Percentiles rank a stretch among this genome's conserved stretches.
phyloP scores from a whole-genome alignment of 1,140 invertebrate species.

The Drosophila pseudoananassae region DNA sequence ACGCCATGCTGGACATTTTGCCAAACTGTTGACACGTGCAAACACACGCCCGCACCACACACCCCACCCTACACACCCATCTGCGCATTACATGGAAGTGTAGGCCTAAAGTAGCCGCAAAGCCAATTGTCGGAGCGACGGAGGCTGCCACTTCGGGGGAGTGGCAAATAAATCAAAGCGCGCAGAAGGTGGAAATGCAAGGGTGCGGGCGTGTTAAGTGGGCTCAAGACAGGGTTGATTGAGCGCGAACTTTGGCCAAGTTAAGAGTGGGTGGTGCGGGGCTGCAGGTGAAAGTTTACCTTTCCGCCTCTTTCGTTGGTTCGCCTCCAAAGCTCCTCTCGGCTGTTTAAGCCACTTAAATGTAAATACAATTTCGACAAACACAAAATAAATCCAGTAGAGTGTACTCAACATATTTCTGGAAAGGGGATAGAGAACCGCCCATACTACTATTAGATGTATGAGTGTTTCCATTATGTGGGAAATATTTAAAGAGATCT shows the following conservation, averaged over 20 bases:
- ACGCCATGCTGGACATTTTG: slow-evolving; percentile 65
- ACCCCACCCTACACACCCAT: not conserved
- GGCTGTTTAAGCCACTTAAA: slow-evolving; percentile 29
- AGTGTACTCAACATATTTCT: slow-evolving; percentile 12
- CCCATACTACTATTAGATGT: not conserved
- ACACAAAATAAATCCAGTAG: slow-evolving; percentile 19
- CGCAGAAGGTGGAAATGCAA: slow-evolving; percentile 46
- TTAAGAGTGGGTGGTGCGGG: slow-evolving; percentile 5
- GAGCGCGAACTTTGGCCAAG: slow-evolving; percentile 63
- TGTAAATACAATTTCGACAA: slow-evolving; percentile 48
- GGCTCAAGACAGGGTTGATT: slow-evolving; percentile 78
- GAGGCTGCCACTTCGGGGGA: slow-evolving; percentile 19
- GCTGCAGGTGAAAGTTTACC: slow-evolving; percentile 22
- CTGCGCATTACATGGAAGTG: slow-evolving; percentile 5
- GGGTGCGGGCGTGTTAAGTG: slow-evolving; percentile 76
- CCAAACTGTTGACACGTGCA: slow-evolving; percentile 48
- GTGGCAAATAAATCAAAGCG: slow-evolving; percentile 51
- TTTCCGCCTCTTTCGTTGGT: not conserved
- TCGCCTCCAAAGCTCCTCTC: slow-evolving; percentile 13
- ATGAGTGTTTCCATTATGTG: too few species aligned
- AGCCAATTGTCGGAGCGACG: slow-evolving; percentile 74
- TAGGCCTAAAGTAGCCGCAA: slow-evolving; percentile 68
- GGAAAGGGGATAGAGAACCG: not conserved
- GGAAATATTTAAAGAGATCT: too few species aligned
- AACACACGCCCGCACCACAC: slow-evolving; percentile 10